Evolutionary conservation across 2,888 invertebrate genomes (phyloP).

Genomic region (Drosophila quinaria): DNA sequence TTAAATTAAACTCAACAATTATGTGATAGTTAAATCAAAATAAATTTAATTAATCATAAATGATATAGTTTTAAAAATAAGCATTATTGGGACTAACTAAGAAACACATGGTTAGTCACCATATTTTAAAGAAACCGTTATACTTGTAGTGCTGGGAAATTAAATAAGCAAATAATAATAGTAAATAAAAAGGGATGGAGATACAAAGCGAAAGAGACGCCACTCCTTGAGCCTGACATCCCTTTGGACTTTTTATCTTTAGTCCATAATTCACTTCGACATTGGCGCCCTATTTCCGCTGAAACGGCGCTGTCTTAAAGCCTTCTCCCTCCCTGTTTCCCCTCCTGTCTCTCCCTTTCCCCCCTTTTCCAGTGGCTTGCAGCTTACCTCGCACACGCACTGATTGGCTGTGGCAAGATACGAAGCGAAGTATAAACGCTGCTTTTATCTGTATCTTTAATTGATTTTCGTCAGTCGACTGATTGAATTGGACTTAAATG

Average conservation of each 20-base stretch:
- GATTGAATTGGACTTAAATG: conserved; percentile 72
- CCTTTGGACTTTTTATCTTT: conserved; percentile 3
- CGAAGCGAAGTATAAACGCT: conserved; percentile 28
- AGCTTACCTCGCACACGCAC: conserved; percentile 44
- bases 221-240: not conserved
- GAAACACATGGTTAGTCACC: too few species aligned
- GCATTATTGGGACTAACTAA: too few species aligned
- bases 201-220: not conserved
- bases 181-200: not conserved
- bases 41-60: too few species aligned
- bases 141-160: too few species aligned
- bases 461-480: conserved; percentile 66
- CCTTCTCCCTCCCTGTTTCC: not conserved
- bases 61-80: too few species aligned
- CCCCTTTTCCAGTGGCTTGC: not conserved
- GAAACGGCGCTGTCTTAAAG: conserved; percentile 14
- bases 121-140: too few species aligned
- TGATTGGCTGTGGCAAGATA: conserved; percentile 36
- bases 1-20: too few species aligned
- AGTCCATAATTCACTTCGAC: conserved; percentile 7
- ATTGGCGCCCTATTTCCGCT: conserved; percentile 13
- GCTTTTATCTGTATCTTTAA: conserved; percentile 45
- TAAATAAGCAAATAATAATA: too few species aligned
- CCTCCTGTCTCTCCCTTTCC: too few species aligned
- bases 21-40: too few species aligned